phyloP scores from a whole-genome alignment of 2,113 vertebrate species.

The Chaetura pelagica region DNA sequence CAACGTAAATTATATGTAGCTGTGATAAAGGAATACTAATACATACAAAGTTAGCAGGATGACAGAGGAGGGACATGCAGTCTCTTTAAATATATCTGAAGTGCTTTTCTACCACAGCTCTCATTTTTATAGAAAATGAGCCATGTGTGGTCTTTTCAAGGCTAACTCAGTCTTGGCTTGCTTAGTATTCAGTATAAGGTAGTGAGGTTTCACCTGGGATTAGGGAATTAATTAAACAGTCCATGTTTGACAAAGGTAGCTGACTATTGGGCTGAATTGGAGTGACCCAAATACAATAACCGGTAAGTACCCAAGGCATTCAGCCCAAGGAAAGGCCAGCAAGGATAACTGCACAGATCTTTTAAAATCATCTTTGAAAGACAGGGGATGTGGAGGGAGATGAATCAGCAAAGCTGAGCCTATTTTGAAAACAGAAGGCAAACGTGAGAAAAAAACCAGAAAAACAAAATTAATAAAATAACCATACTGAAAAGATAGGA shows the following conservation, averaged over 20 bases:
- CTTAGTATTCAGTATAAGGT: neutral
- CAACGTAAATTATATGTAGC: neutral
- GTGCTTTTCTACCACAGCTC: neutral
- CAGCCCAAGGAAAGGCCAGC: neutral
- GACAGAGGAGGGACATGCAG: neutral
- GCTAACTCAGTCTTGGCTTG: neutral
- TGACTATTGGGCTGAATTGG: neutral
- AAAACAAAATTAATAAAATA: neutral
- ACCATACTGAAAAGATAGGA: neutral
- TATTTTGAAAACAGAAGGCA: neutral
- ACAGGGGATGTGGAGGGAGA: neutral
- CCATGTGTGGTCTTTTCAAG: neutral
- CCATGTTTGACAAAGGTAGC: neutral
- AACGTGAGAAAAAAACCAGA: neutral
- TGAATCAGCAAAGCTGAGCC: neutral
- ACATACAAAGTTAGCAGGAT: neutral
- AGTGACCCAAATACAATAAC: conserved; percentile 1
- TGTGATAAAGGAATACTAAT: neutral
- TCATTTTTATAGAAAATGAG: neutral
- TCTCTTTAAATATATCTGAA: neutral
- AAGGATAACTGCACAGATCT: neutral
- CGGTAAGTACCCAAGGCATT: neutral
- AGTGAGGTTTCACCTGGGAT: neutral
- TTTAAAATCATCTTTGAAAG: neutral
- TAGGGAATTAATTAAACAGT: conserved; percentile 51